These are phyloP conservation scores for Zootoca vivipara DNA, from an alignment of 2,113 vertebrate genomes.

Conservation along the genomic window DNA sequence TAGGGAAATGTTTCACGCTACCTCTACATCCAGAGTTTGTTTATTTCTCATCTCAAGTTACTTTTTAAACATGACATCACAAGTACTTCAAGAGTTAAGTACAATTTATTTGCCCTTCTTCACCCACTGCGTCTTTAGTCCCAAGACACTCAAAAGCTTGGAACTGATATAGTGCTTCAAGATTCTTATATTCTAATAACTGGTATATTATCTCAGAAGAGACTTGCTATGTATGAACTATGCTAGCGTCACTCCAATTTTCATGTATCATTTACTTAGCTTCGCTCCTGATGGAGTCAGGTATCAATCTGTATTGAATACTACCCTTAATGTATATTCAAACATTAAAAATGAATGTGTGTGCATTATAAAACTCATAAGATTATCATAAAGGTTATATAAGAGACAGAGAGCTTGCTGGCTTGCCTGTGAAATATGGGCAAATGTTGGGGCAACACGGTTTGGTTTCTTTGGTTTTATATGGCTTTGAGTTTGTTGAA, in stretches of 20 bases:
- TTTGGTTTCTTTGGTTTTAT: conserved; percentile 29
- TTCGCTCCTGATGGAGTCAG: conserved; percentile 49
- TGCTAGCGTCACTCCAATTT: conserved; percentile 49
- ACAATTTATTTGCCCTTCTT: not conserved
- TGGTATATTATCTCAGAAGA: conserved; percentile 31
- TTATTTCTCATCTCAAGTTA: not conserved
- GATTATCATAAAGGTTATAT: conserved; percentile 68
- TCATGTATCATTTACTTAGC: conserved; percentile 48
- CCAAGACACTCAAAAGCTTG: not conserved
- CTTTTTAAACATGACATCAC: not conserved
- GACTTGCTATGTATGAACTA: conserved; percentile 31
- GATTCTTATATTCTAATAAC: conserved; percentile 16
- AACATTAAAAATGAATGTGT: conserved; percentile 67
- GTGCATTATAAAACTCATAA: conserved; percentile 51
- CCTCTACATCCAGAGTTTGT: not conserved
- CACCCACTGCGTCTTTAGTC: not conserved
- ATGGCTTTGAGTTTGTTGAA: accelerated
- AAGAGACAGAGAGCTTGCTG: not conserved
- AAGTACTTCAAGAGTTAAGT: not conserved
- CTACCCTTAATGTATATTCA: conserved; percentile 63
- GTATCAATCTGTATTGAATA: conserved; percentile 58
- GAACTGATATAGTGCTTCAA: not conserved
- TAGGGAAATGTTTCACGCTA: not conserved
- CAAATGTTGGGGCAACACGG: not conserved
- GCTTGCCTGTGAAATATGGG: conserved; percentile 22